These are phyloP conservation scores for Rhingia campestris DNA, from an alignment of 2,888 invertebrate genomes.

Conservation along the genomic window DNA sequence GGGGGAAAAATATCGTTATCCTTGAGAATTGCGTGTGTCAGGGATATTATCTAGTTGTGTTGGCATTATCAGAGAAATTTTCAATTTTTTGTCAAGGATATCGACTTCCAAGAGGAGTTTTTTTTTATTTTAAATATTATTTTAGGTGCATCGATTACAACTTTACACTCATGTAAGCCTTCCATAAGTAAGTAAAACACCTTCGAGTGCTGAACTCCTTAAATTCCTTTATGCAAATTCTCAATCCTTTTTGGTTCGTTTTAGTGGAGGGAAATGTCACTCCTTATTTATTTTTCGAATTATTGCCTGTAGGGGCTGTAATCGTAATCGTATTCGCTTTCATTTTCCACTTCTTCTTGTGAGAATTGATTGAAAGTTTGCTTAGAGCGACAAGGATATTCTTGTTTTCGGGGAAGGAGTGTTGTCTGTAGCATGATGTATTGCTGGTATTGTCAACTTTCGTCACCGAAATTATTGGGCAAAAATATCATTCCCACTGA, in stretches of 20 bases:
- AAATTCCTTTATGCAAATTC: constrained; percentile 56
- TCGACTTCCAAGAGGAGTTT: constrained; percentile 1
- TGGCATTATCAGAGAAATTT: constrained; percentile 20
- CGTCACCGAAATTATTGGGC: constrained; percentile 56
- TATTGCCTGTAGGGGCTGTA: constrained; percentile 41
- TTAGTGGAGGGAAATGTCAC: constrained; percentile 34
- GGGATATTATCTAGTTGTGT: constrained; percentile 27
- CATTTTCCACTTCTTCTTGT: constrained; percentile 11
- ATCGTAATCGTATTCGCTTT: too few relatives aligned
- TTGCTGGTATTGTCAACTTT: constrained; percentile 52
- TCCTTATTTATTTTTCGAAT: constrained; percentile 49
- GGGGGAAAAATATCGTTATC: constrained; percentile 16
- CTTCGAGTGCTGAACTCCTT: constrained; percentile 42
- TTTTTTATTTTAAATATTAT: constrained; percentile 25
- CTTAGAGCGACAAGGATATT: constrained; percentile 10
- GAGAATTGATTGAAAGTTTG: constrained; percentile 53
- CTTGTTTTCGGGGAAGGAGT: not conserved
- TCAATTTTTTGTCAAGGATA: constrained; percentile 49
- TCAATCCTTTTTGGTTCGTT: constrained; percentile 2
- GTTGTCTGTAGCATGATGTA: constrained; percentile 19
- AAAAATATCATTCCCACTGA: constrained; percentile 59
- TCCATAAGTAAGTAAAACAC: not conserved
- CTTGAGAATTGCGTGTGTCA: constrained; percentile 46
- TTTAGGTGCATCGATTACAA: constrained; percentile 7
- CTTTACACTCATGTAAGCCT: constrained; percentile 43